Base-by-base conservation (phyloP, 2,797 vertebrate species). In the Eulemur coronatus region DNA sequence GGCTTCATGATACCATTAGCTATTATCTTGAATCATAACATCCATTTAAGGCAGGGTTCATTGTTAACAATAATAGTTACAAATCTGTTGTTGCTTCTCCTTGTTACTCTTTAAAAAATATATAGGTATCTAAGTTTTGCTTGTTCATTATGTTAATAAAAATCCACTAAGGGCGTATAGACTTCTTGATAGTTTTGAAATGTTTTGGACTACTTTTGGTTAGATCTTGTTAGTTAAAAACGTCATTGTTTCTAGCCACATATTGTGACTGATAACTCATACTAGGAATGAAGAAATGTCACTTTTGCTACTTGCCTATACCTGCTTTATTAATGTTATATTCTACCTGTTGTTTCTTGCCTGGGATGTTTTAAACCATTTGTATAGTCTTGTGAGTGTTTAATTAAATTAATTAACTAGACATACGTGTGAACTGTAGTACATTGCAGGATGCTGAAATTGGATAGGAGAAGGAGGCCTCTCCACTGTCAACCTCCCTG, bases 171-270 rank as follows among this genome's bases (percentile, higher is more conserved):
- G 4, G 38, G 33, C 35, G 5, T 17, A 26, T 84, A 72, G 65
- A 15, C 20, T 63, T 92, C 46, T 81, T 87, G 28, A 92, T 89
- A 80, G 85, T 73, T 95, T 81, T 75, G 43, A 93, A 80, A 48
- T 35, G 65, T 85, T 57, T 65, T 43, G 28, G 28, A 17, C n/a
- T 73, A 43, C 52, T 81, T 91, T 18, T 90, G 26, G 41, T 88
- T 18, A 76, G 57, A 52, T 96, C 26, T 41, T 48, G 43, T 76
- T 75, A 95, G 13, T 69, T 84, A 76, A 76, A 95, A 75, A 50
- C 11, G 48, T 55, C 5, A 17, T 82, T 50, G 26, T 87, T 78
- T 84, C 70, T 87, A 91, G 82, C 50, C 35, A 91, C 8, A 12
- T 87, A 24, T 78, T 87, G 46, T 96, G 33, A 87, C 43, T 85